Conservation (phyloP, 2,797 vertebrate genomes). For the Bradypus variegatus region DNA sequence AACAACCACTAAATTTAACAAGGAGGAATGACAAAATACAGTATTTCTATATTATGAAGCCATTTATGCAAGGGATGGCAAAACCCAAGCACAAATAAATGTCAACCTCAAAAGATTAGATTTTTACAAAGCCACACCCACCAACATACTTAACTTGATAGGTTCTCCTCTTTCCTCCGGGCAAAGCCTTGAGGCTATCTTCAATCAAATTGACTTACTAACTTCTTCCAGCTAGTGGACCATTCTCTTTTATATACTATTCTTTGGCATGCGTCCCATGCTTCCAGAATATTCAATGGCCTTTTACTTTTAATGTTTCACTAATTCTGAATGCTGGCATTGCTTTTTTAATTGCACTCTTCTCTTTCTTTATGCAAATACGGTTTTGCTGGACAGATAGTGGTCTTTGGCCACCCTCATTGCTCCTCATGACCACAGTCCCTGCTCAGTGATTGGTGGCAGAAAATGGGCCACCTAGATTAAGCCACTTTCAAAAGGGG, state of each 20-base stretch:
- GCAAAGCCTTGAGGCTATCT: background rate
- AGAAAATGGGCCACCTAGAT: background rate
- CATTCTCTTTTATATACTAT: background rate
- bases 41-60: background rate
- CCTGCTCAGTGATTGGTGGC: background rate
- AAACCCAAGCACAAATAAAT: slow-evolving; percentile 20
- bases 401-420: background rate
- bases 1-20: background rate
- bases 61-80: background rate
- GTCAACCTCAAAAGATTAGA: background rate
- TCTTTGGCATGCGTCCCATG: background rate
- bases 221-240: background rate
- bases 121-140: background rate
- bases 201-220: background rate
- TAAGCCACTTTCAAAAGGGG: background rate
- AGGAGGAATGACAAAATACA: background rate
- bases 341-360: background rate
- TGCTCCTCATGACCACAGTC: background rate
- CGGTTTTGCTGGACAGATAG: background rate
- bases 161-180: background rate
- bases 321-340: background rate
- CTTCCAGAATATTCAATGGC: background rate
- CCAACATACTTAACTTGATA: background rate
- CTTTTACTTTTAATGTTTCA: background rate
- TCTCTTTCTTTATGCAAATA: background rate